These are phyloP conservation scores for Sphaerodactylus townsendi DNA, from an alignment of 2,113 vertebrate species.

Conservation along the genomic window DNA sequence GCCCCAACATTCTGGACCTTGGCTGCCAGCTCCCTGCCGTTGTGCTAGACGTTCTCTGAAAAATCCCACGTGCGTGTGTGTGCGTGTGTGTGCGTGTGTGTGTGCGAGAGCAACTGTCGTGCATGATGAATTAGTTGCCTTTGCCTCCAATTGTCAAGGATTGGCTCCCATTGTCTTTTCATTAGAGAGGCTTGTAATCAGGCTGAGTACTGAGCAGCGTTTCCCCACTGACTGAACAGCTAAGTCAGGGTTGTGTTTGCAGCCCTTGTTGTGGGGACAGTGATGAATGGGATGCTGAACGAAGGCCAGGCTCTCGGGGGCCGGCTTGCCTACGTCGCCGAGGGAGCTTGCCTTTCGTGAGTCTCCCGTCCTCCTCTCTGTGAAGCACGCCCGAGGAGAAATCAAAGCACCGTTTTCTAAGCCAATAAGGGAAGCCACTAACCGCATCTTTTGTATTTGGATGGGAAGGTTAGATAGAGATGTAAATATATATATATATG, in stretches of 20 bases:
- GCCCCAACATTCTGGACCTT: not conserved
- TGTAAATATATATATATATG: too few relatives aligned
- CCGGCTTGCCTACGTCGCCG: not conserved
- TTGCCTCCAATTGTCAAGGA: not conserved
- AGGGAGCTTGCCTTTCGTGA: not conserved
- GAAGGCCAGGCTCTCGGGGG: not conserved
- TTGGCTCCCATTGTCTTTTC: not conserved
- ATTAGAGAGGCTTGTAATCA: constrained; percentile 5
- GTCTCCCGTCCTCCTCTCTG: not conserved
- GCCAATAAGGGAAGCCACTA: not conserved
- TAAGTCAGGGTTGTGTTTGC: not conserved
- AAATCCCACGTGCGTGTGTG: not conserved
- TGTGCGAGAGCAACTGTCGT: not conserved
- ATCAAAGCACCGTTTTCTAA: not conserved
- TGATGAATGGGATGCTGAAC: not conserved
- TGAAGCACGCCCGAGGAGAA: not conserved
- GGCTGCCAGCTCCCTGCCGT: too few relatives aligned
- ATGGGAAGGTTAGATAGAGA: too few relatives aligned
- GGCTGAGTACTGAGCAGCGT: not conserved
- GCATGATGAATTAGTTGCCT: not conserved
- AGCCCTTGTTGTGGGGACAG: not conserved
- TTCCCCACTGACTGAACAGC: not conserved
- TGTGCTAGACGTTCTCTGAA: not conserved
- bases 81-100: too few relatives aligned
- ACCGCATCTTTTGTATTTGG: too few relatives aligned